Percentiles rank a stretch among this genome's conserved stretches.
phyloP scores from a whole-genome alignment of 2,888 invertebrate species.

The Pachliopta kotzebuea region DNA sequence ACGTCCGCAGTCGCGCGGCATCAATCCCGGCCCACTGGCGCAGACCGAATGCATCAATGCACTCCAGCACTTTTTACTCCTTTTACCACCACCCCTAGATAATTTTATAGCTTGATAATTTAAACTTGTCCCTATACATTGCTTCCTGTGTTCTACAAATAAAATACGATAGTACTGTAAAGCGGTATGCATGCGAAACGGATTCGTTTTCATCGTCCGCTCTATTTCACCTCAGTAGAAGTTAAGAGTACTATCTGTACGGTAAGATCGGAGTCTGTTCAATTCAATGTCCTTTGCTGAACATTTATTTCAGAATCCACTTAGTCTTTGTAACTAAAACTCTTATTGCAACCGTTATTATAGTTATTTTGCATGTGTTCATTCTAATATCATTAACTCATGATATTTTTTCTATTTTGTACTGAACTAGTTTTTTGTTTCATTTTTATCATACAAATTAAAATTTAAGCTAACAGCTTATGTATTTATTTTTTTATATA shows the following conservation, averaged over 20 bases:
- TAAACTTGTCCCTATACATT: constrained; percentile 30
- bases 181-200: constrained; percentile 1
- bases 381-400: too few relatives aligned
- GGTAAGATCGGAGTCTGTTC: constrained; percentile 18
- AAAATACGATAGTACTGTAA: not conserved
- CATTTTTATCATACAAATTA: too few relatives aligned
- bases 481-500: too few relatives aligned
- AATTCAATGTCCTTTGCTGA: constrained; percentile 21
- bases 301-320: constrained; percentile 17
- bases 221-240: not conserved
- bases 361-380: not conserved
- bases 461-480: too few relatives aligned
- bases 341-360: not conserved
- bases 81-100: not conserved
- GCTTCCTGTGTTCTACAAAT: constrained; percentile 12
- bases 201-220: not conserved
- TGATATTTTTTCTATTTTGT: too few relatives aligned
- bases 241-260: constrained; percentile 14
- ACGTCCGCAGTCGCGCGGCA: constrained; percentile 63
- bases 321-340: constrained; percentile 10
- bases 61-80: constrained; percentile 39
- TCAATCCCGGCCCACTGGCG: constrained; percentile 70
- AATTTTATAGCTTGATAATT: not conserved
- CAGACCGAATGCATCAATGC: constrained; percentile 69
- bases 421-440: too few relatives aligned